Conservation (phyloP, 2,113 vertebrate genomes). For the Oenanthe oenanthe region DNA sequence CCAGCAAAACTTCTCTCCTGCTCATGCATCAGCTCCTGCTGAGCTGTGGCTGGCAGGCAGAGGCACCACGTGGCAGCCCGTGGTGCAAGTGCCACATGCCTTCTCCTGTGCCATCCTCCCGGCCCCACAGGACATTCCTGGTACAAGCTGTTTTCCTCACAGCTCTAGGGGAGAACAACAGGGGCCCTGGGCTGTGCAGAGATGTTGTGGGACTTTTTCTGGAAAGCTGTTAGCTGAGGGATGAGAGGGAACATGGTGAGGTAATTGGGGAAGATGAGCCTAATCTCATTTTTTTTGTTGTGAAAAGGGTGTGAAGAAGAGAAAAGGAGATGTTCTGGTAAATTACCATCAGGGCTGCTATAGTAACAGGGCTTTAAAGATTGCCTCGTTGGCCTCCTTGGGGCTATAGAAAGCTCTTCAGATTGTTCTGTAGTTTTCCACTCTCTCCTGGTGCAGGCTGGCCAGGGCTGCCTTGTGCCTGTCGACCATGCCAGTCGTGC, state of each 20-base stretch:
- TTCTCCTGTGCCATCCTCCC: neutral
- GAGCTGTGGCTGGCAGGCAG: neutral
- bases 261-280: constrained; percentile 56
- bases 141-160: neutral
- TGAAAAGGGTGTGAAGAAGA: constrained; percentile 47
- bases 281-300: constrained; percentile 51
- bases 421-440: constrained; percentile 62
- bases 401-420: constrained; percentile 45
- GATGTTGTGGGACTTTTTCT: neutral
- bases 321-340: constrained; percentile 52
- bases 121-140: neutral
- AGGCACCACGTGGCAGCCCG: accelerated
- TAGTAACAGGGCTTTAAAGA: constrained; percentile 63
- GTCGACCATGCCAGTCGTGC: accelerated
- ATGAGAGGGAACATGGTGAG: neutral
- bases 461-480: neutral
- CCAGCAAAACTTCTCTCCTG: neutral
- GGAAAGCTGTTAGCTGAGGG: neutral
- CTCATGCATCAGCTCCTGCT: neutral
- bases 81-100: neutral
- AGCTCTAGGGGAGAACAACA: accelerated
- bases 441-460: neutral
- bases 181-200: accelerated
- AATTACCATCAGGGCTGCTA: constrained; percentile 68
- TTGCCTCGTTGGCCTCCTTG: constrained; percentile 26